These are phyloP conservation scores for Drosophila quasianomalipes DNA, from an alignment of 2,888 invertebrate genomes.

Conservation along the genomic window DNA sequence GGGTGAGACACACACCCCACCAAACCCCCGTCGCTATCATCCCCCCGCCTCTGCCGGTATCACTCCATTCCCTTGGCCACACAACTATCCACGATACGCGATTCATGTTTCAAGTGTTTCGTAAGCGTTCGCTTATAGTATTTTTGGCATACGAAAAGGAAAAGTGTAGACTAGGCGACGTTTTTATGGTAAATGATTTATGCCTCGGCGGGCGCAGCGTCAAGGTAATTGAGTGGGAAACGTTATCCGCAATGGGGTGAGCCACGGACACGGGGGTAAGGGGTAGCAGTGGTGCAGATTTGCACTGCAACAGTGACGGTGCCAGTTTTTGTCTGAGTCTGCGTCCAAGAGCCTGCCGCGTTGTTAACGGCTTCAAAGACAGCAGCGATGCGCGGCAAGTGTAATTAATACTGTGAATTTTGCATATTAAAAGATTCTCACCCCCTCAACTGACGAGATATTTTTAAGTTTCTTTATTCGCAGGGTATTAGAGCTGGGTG, in stretches of 20 bases:
- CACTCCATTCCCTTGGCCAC: background rate
- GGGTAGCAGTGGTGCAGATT: background rate
- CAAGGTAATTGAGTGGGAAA: conserved; percentile 79
- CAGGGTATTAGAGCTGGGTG: conserved; percentile 25
- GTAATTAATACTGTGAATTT: conserved; percentile 79
- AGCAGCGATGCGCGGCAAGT: conserved; percentile 73
- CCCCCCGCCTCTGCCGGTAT: background rate
- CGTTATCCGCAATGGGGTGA: conserved; percentile 53
- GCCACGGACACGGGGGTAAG: background rate
- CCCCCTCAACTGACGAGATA: conserved; percentile 38
- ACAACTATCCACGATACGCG: conserved; percentile 39
- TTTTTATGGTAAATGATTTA: conserved; percentile 79
- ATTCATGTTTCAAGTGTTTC: conserved; percentile 73
- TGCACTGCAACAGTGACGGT: conserved; percentile 15
- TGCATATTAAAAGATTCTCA: conserved; percentile 71
- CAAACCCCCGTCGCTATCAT: background rate
- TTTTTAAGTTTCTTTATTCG: conserved; percentile 4
- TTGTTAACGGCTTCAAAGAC: conserved; percentile 78
- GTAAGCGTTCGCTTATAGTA: conserved; percentile 73
- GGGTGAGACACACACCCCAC: background rate
- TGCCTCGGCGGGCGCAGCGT: conserved; percentile 74
- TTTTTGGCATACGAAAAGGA: conserved; percentile 77
- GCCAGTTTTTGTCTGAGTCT: conserved; percentile 8
- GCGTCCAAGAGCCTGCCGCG: conserved; percentile 50
- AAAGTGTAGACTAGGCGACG: conserved; percentile 78